phyloP scores from a whole-genome alignment of 2,888 invertebrate genomes.

The Pyralis farinalis region DNA sequence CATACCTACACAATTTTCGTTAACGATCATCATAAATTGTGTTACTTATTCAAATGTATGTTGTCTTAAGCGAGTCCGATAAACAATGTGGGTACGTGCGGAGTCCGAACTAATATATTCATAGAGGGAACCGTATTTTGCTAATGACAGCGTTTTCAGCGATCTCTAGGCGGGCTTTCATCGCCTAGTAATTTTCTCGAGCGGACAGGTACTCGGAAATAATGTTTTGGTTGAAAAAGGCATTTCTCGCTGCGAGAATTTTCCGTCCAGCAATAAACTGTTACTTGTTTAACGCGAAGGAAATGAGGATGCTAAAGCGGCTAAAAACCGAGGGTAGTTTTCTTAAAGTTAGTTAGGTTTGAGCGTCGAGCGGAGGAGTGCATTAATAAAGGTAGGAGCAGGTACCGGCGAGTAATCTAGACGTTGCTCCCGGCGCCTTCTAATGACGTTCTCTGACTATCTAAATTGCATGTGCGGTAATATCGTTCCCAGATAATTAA shows the following conservation, averaged over 20 bases:
- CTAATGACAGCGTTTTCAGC: slow-evolving; percentile 50
- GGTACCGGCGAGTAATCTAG: slow-evolving; percentile 43
- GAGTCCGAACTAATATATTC: slow-evolving; percentile 24
- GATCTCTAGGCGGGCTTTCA: slow-evolving; percentile 39
- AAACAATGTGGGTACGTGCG: slow-evolving; percentile 19
- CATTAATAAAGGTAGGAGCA: slow-evolving; percentile 48
- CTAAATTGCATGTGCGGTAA: slow-evolving; percentile 8
- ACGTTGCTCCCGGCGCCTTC: slow-evolving; percentile 12
- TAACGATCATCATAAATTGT: slow-evolving; percentile 38
- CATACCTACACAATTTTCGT: slow-evolving; percentile 45
- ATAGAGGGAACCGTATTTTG: slow-evolving; percentile 35
- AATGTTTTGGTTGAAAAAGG: slow-evolving; percentile 49
- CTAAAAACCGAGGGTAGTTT: slow-evolving; percentile 42
- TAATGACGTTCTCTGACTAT: slow-evolving; percentile 3
- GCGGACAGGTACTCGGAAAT: slow-evolving; percentile 43
- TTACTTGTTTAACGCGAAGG: slow-evolving; percentile 57
- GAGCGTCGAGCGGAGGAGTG: slow-evolving; percentile 29
- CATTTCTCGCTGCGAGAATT: slow-evolving; percentile 45
- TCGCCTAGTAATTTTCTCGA: slow-evolving; percentile 49
- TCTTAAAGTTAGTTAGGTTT: slow-evolving; percentile 58
- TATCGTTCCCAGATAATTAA: not conserved
- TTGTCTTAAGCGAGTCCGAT: slow-evolving; percentile 27
- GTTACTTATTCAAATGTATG: slow-evolving; percentile 31
- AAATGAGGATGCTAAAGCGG: slow-evolving; percentile 43
- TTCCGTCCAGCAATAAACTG: slow-evolving; percentile 55